phyloP scores from a whole-genome alignment of 2,113 vertebrate genomes.

The Anarhynchus alexandrinus region DNA sequence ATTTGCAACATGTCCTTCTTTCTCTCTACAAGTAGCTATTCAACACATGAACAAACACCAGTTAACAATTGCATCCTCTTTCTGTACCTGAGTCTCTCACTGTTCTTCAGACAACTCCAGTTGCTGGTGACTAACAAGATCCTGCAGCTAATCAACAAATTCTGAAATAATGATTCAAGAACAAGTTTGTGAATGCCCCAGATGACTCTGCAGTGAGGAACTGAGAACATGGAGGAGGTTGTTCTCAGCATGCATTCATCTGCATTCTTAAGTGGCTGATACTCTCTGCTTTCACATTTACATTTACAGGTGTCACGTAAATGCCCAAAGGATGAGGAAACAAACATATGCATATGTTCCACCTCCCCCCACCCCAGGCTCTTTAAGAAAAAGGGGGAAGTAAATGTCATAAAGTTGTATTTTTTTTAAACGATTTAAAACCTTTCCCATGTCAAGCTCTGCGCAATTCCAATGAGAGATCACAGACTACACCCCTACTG shows the following conservation, averaged over 20 bases:
- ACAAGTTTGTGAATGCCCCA: background rate
- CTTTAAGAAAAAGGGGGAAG: background rate
- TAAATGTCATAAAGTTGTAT: background rate
- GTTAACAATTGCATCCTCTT: background rate
- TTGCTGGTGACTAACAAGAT: background rate
- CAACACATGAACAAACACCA: background rate
- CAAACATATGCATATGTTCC: background rate
- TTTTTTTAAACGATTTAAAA: background rate
- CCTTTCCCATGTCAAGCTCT: background rate
- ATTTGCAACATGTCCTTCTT: background rate
- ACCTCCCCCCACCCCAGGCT: background rate
- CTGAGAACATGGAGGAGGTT: background rate
- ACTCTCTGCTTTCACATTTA: background rate
- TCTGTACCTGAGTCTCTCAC: background rate
- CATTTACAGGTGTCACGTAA: background rate
- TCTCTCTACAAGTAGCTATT: background rate
- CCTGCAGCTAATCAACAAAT: background rate
- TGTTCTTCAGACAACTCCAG: background rate
- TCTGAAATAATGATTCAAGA: background rate
- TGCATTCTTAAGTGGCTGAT: background rate
- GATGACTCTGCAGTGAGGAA: background rate
- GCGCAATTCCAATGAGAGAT: background rate
- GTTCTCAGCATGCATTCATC: background rate
- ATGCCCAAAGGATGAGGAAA: background rate
- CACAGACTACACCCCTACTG: background rate